Evolutionary conservation across 2,113 vertebrate genomes (phyloP).

Genomic region (Cepphus grylle): DNA sequence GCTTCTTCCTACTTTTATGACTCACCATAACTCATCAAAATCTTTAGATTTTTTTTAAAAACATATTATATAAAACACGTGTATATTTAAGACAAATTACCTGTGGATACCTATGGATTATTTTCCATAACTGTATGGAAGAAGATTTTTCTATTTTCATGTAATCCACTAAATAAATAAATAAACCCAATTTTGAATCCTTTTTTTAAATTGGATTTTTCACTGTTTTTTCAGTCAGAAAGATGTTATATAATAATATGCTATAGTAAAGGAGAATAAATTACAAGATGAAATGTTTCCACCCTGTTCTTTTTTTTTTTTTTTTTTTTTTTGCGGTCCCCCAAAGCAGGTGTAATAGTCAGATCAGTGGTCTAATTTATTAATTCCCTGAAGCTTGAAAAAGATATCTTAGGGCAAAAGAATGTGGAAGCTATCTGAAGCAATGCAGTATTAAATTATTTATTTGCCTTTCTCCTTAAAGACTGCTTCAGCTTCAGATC

Average conservation of each 20-base stretch:
- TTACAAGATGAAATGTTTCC: background rate
- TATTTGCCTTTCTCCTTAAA: slow-evolving; percentile 56
- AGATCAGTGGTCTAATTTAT: slow-evolving; percentile 34
- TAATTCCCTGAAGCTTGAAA: slow-evolving; percentile 57
- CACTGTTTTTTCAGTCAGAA: background rate
- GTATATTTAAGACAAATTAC: background rate
- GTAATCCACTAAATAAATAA: background rate
- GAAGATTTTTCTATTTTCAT: background rate
- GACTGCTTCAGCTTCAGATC: slow-evolving; percentile 30
- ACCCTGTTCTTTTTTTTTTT: background rate
- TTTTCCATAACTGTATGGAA: background rate
- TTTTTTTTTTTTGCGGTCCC: background rate
- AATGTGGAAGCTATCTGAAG: slow-evolving; percentile 21
- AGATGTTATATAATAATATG: background rate
- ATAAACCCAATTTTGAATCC: background rate
- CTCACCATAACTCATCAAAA: background rate
- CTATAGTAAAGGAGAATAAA: background rate
- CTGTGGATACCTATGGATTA: background rate
- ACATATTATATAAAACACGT: background rate
- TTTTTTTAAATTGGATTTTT: background rate
- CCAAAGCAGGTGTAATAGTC: slow-evolving; percentile 24
- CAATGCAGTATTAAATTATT: slow-evolving; percentile 51
- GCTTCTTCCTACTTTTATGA: background rate
- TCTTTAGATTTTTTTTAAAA: background rate
- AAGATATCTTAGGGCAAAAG: slow-evolving; percentile 29